These are phyloP conservation scores for Acinonyx jubatus DNA, from an alignment of 2,113 vertebrate genomes.

Conservation along the genomic window DNA sequence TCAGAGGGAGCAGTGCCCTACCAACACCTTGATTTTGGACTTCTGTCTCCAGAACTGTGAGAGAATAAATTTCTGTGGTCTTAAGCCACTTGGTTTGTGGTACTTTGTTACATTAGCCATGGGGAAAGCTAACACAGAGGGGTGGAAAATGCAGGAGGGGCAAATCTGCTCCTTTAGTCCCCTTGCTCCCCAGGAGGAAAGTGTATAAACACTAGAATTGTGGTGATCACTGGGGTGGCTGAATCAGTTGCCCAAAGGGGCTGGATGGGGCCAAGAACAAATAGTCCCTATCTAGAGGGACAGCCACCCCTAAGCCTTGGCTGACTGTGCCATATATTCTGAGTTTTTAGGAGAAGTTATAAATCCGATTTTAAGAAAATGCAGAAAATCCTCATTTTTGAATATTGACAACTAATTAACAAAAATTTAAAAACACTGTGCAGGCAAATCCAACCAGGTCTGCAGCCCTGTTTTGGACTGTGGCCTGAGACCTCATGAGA, in stretches of 20 bases:
- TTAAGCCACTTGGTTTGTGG: neutral
- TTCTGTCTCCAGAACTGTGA: neutral
- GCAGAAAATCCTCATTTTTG: neutral
- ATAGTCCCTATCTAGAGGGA: neutral
- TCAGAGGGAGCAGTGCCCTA: neutral
- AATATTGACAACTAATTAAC: neutral
- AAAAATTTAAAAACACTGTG: neutral
- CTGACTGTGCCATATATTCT: neutral
- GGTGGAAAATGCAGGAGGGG: neutral
- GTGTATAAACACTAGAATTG: neutral
- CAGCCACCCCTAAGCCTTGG: neutral
- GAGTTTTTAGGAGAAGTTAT: neutral
- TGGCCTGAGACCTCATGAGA: neutral
- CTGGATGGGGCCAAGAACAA: neutral
- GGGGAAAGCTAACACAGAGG: neutral
- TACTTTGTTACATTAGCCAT: neutral
- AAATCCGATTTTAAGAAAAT: neutral
- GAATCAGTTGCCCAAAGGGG: neutral
- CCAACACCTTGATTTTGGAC: neutral
- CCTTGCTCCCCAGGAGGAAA: accelerated
- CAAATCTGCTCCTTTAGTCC: neutral
- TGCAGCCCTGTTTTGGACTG: neutral
- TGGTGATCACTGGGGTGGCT: neutral
- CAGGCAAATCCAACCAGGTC: neutral
- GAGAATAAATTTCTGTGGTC: neutral